phyloP scores from a whole-genome alignment of 2,888 invertebrate species.

The Heterodera filipjevi region DNA sequence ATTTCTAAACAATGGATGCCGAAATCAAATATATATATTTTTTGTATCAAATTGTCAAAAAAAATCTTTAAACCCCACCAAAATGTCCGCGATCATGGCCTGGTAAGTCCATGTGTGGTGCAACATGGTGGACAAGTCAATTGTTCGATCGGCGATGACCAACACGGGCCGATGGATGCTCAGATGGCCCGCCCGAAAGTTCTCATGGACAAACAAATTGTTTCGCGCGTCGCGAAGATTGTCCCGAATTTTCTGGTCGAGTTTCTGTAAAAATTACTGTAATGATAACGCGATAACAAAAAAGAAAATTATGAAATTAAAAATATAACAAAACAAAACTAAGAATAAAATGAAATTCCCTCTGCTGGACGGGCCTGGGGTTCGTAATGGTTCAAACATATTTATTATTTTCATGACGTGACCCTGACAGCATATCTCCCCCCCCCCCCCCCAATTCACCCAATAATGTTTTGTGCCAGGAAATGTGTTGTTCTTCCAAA shows the following conservation, averaged over 20 bases:
- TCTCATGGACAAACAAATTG: conserved; percentile 78
- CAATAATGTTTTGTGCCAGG: no score
- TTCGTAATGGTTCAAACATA: no score
- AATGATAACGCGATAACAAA: background rate
- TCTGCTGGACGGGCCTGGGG: no score
- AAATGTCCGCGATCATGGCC: conserved; percentile 91
- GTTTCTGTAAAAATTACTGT: conserved; percentile 71
- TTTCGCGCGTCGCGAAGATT: conserved; percentile 94
- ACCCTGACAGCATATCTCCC: no score
- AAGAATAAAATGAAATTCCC: no score
- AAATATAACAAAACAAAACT: no score
- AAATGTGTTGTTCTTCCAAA: no score
- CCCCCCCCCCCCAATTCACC: no score
- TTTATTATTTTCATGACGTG: no score
- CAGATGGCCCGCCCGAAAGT: conserved; percentile 72
- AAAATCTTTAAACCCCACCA: conserved; percentile 67
- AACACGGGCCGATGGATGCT: conserved; percentile 76
- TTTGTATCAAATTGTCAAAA: background rate
- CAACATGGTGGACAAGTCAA: conserved; percentile 84
- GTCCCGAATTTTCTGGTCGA: conserved; percentile 94
- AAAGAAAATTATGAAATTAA: no score
- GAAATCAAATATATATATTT: background rate
- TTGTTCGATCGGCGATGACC: conserved; percentile 81
- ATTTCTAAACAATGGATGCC: no score
- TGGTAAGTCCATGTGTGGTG: conserved; percentile 99